These are phyloP conservation scores for Epinotia ramella DNA, from an alignment of 2,888 invertebrate genomes.

Conservation along the genomic window DNA sequence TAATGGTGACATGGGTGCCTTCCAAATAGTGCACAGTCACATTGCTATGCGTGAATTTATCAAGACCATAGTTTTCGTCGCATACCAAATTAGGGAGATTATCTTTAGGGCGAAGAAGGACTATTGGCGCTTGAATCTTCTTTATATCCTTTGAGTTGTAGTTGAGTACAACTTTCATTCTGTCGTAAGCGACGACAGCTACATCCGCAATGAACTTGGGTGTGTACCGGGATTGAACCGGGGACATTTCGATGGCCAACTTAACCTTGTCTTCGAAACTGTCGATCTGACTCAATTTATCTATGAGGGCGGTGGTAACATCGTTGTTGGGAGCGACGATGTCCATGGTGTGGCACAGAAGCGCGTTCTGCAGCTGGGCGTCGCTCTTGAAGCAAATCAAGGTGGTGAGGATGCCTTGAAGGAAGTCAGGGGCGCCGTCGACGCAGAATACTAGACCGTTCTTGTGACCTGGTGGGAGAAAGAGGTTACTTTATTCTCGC, in stretches of 20 bases:
- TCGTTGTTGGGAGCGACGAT: constrained; percentile 74
- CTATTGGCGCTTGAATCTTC: constrained; percentile 85
- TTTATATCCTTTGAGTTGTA: constrained; percentile 75
- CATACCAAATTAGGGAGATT: constrained; percentile 77
- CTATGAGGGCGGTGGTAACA: constrained; percentile 65
- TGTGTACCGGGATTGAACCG: constrained; percentile 72
- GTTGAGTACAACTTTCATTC: constrained; percentile 82
- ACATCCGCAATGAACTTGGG: constrained; percentile 63
- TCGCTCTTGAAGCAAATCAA: constrained; percentile 77
- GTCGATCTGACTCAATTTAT: constrained; percentile 80
- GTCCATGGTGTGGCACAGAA: constrained; percentile 85
- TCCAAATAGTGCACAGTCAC: constrained; percentile 87
- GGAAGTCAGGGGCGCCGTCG: constrained; percentile 92
- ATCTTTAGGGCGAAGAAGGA: constrained; percentile 87
- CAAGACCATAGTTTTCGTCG: constrained; percentile 88
- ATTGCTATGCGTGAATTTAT: constrained; percentile 82
- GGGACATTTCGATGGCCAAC: constrained; percentile 69
- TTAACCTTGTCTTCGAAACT: constrained; percentile 86
- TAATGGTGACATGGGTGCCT: constrained; percentile 89
- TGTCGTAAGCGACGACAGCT: constrained; percentile 71
- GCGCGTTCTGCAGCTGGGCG: constrained; percentile 82
- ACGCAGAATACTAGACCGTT: constrained; percentile 88
- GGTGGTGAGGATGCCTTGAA: constrained; percentile 84
- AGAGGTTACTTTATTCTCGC: not conserved
- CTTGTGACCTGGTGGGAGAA: constrained; percentile 65